A percentile compares a stretch with the other conserved stretches of the same genome.
Conservation (phyloP, 2,797 vertebrate genomes). For the Catostomus latipinnis region DNA sequence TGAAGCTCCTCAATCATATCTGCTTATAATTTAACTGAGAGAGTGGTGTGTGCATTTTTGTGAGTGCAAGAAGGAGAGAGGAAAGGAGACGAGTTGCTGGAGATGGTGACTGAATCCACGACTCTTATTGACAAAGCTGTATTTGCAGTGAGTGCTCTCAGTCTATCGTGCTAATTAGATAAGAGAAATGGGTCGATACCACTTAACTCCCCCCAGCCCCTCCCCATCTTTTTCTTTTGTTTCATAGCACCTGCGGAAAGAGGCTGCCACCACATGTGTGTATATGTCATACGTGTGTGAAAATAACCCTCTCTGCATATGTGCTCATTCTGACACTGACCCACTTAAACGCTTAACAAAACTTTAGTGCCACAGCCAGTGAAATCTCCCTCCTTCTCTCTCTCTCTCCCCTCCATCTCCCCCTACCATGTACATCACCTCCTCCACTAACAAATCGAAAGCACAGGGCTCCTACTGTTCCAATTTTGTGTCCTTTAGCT, state of each 20-base stretch:
- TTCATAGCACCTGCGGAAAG: constrained; percentile 61
- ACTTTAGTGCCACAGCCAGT: constrained; percentile 8
- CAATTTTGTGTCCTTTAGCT: constrained; percentile 9
- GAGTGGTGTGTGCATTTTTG: neutral
- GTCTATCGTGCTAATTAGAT: constrained; percentile 79
- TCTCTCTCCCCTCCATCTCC: neutral
- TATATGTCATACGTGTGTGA: constrained; percentile 4
- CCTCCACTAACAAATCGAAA: constrained; percentile 17
- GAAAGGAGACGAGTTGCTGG: neutral
- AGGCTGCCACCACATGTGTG: constrained; percentile 28
- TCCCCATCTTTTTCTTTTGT: constrained; percentile 67
- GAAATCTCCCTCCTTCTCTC: constrained; percentile 13
- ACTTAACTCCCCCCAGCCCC: constrained; percentile 40
- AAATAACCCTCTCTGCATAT: neutral
- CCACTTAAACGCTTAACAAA: constrained; percentile 12
- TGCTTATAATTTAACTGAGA: constrained; percentile 59
- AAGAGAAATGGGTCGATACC: constrained; percentile 75
- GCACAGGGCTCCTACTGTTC: constrained; percentile 41
- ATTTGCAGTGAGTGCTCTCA: constrained; percentile 78
- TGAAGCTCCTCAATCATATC: constrained; percentile 72
- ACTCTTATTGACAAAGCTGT: constrained; percentile 73
- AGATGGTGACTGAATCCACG: constrained; percentile 51
- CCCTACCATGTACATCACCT: neutral
- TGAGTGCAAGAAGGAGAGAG: neutral
- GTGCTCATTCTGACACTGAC: constrained; percentile 13